Percentiles rank a stretch among this genome's conserved stretches.
Evolutionary conservation across 2,113 vertebrate species (phyloP).

Genomic region (Anser cygnoides): DNA sequence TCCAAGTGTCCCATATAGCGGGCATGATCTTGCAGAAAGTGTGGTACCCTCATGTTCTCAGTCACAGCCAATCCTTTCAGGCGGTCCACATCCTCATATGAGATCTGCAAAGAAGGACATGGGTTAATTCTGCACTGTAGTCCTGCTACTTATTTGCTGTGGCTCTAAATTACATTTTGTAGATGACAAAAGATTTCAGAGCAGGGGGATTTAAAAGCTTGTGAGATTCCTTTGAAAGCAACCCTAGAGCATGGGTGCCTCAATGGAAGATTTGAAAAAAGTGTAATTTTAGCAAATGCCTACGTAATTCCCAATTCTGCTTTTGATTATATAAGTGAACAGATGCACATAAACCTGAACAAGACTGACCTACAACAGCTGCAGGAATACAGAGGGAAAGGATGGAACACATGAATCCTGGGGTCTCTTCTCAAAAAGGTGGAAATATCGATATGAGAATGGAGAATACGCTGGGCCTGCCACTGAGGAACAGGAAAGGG

Average conservation of each 20-base stretch:
- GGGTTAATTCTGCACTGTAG: neutral
- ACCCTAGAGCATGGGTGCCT: neutral
- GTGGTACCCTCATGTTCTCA: slow-evolving; percentile 87
- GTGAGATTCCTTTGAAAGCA: neutral
- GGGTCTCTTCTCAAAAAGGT: neutral
- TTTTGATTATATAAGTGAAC: neutral
- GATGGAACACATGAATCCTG: neutral
- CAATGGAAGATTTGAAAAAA: neutral
- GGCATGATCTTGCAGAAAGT: slow-evolving; percentile 87
- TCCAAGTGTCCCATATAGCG: slow-evolving; percentile 87
- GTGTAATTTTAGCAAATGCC: neutral
- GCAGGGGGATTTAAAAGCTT: neutral
- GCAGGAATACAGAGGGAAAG: neutral
- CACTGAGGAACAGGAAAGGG: neutral
- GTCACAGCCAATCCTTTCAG: slow-evolving; percentile 82
- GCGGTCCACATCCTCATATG: slow-evolving; percentile 90
- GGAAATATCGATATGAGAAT: neutral
- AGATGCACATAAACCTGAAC: neutral
- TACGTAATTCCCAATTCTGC: neutral
- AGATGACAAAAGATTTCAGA: neutral
- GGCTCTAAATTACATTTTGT: neutral
- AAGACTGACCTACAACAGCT: neutral
- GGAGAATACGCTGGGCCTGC: neutral
- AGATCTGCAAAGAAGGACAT: slow-evolving; percentile 78
- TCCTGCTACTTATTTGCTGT: neutral